Base-by-base conservation (phyloP, 2,888 invertebrate species). In the Dione vanillae region DNA sequence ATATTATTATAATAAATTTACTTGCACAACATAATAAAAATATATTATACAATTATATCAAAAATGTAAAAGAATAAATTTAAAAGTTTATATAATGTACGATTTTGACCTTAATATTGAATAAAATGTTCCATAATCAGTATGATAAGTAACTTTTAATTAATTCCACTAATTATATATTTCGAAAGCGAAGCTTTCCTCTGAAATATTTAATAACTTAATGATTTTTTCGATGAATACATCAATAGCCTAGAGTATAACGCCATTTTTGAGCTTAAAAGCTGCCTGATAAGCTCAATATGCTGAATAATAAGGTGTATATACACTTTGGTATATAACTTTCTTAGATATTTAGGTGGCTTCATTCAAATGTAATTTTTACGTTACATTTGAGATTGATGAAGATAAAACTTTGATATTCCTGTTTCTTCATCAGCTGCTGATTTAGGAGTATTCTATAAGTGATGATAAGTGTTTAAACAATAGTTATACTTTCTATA, bases 261-360 rank as follows among this genome's bases (percentile, higher is more conserved):
- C n/a, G 20, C 43, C 43, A n/a, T n/a, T 27, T 61, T 61, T 10
- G 20, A 61, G 59, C 27, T 61, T 27, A 43, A 43, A 61, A 61
- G 43, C 43, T 61, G 43, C 43, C 59, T 61, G 59, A 61, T 61
- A 61, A 61, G 59, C 59, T 61, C 6, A 10, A 61, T 43, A 43
- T 61, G 43, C 43, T 43, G 27, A 27, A 43, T n/a, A 27, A 43
- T 43, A 43, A 61, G 59, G 27, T 11, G n/a, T 27, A 14, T 27
- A 10, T n/a, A 61, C 43, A 61, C n/a, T n/a, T n/a, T n/a, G n/a
- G n/a, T n/a, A n/a, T n/a, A n/a, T n/a, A n/a, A n/a, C n/a, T n/a
- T n/a, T n/a, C n/a, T n/a, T n/a, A n/a, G n/a, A n/a, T n/a, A n/a
- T n/a, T n/a, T n/a, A n/a, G n/a, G n/a, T n/a, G n/a, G n/a, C n/a